Percentiles rank a stretch among this genome's conserved stretches.
phyloP scores from a whole-genome alignment of 2,888 invertebrate genomes.

The Acanthoscelides obtectus region DNA sequence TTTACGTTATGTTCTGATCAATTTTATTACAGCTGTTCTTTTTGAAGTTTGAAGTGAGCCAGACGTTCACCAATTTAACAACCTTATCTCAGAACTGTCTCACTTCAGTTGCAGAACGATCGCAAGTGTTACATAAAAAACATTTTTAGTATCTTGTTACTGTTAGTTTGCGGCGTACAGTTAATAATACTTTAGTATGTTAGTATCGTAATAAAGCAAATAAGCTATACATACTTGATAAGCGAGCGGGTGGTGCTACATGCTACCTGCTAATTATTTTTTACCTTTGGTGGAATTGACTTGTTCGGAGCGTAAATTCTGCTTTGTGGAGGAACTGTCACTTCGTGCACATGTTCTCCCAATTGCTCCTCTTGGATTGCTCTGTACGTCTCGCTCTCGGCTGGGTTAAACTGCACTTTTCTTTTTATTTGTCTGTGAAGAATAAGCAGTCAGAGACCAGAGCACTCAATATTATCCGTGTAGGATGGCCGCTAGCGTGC shows the following conservation, averaged over 20 bases:
- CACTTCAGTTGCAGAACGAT: too few relatives aligned
- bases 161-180: too few relatives aligned
- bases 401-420: conserved; percentile 77
- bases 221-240: conserved; percentile 19
- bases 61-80: too few relatives aligned
- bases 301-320: conserved; percentile 71
- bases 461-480: too few relatives aligned
- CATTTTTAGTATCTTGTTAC: too few relatives aligned
- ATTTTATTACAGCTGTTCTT: too few relatives aligned
- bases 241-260: conserved; percentile 17
- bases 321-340: conserved; percentile 65
- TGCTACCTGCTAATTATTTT: conserved; percentile 10
- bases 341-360: conserved; percentile 63
- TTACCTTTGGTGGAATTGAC: conserved; percentile 40
- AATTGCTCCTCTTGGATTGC: conserved; percentile 71
- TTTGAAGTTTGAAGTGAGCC: too few relatives aligned
- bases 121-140: too few relatives aligned
- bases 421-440: conserved; percentile 51
- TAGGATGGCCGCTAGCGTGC: too few relatives aligned
- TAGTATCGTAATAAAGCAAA: background rate
- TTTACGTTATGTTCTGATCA: too few relatives aligned
- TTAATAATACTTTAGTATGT: background rate
- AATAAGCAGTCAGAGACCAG: background rate
- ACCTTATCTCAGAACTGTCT: too few relatives aligned
- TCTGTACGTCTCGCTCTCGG: conserved; percentile 83